Conservation (phyloP, 92 coral and sea anemone species). For the Phymanthus crucifer region DNA sequence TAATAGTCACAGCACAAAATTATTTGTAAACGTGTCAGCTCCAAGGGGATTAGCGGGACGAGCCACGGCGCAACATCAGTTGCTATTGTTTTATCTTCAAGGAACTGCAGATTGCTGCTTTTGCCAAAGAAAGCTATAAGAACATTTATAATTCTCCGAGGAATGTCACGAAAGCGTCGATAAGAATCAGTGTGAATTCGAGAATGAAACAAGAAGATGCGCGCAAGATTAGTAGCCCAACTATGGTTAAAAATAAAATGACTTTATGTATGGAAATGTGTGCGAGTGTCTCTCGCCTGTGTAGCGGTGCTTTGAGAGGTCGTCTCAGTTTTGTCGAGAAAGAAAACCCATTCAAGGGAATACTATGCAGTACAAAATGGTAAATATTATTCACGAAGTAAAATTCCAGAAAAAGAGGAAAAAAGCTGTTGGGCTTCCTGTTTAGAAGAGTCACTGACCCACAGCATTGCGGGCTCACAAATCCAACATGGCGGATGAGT, state of each 20-base stretch:
- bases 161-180: background rate
- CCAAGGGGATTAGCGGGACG: background rate
- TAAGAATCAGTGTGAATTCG: background rate
- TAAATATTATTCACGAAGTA: no score
- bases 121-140: background rate
- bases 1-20: background rate
- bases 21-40: background rate
- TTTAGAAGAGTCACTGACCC: slow-evolving; percentile 6
- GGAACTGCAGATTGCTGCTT: background rate
- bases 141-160: background rate
- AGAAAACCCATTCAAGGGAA: no score
- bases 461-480: slow-evolving; percentile 38
- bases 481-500: slow-evolving; percentile 55
- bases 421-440: slow-evolving; percentile 30
- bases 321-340: no score
- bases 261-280: background rate
- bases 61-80: background rate
- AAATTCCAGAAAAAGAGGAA: no score
- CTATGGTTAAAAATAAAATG: background rate
- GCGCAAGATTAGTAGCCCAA: background rate
- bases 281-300: background rate
- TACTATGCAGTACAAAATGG: no score
- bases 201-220: background rate
- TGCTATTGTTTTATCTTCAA: slow-evolving; percentile 2
- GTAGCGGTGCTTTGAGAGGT: no score